Conservation (phyloP, 64 coral and sea anemone genomes). For the Orbicella faveolata region DNA sequence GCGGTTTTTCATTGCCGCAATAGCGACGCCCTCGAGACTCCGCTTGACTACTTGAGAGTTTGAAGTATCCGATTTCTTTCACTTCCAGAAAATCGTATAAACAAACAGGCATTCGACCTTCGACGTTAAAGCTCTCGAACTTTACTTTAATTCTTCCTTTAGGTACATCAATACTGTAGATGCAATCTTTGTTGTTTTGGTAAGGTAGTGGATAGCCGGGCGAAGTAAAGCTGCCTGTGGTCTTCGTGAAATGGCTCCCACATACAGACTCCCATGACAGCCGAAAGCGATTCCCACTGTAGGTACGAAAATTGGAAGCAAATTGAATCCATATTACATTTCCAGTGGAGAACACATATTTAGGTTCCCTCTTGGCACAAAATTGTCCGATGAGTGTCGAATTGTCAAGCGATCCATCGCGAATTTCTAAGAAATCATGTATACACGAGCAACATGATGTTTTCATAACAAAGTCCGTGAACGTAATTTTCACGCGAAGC, state of each 20-base stretch:
- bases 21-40: conserved; percentile 45
- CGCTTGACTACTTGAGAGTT: conserved; percentile 42
- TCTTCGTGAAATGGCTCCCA: conserved; percentile 60
- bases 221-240: conserved; percentile 69
- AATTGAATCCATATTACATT: conserved; percentile 84
- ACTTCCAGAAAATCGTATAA: conserved; percentile 76
- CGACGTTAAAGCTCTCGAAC: conserved; percentile 81
- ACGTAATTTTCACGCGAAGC: conserved; percentile 67
- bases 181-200: conserved; percentile 70
- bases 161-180: conserved; percentile 89
- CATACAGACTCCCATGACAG: conserved; percentile 83
- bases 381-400: conserved; percentile 83
- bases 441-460: conserved; percentile 87
- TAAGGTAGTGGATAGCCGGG: conserved; percentile 64
- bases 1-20: conserved; percentile 72
- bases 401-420: conserved; percentile 73
- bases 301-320: conserved; percentile 67
- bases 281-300: conserved; percentile 69
- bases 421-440: conserved; percentile 89
- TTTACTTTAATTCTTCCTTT: conserved; percentile 78
- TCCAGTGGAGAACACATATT: conserved; percentile 73
- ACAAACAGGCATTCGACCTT: conserved; percentile 72
- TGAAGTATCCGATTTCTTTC: conserved; percentile 72
- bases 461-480: conserved; percentile 76
- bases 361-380: conserved; percentile 81